Evolutionary conservation across 2,888 invertebrate species (phyloP).

Genomic region (Archips xylosteana): DNA sequence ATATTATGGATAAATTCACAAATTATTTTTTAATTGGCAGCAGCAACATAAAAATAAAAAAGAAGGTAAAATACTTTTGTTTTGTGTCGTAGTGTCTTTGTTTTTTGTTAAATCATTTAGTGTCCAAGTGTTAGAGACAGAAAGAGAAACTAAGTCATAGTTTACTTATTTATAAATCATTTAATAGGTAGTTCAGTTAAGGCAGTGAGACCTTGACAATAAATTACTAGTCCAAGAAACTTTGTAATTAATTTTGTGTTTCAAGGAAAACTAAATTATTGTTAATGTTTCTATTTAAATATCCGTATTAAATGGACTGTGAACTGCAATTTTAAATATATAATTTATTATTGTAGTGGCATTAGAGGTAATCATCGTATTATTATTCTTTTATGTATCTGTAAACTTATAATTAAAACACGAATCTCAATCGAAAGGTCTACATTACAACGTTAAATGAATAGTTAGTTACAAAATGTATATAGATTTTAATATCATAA

Average conservation of each 20-base stretch:
- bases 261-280: background rate
- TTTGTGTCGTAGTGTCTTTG: too few relatives aligned
- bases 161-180: background rate
- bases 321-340: too few relatives aligned
- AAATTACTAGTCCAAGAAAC: background rate
- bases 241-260: background rate
- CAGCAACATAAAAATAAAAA: background rate
- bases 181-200: background rate
- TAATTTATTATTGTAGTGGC: too few relatives aligned
- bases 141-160: background rate
- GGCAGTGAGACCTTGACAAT: background rate
- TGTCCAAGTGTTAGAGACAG: background rate
- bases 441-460: constrained; percentile 65
- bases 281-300: background rate
- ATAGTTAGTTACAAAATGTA: constrained; percentile 74
- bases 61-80: background rate
- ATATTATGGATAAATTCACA: too few relatives aligned
- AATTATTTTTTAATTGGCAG: background rate
- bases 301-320: too few relatives aligned
- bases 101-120: too few relatives aligned
- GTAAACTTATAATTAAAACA: constrained; percentile 47
- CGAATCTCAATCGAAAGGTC: constrained; percentile 59
- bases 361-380: too few relatives aligned
- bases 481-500: constrained; percentile 69
- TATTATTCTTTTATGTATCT: constrained; percentile 1